These are phyloP conservation scores for Acholoe squamosa DNA, from an alignment of 2,888 invertebrate species.

Conservation along the genomic window DNA sequence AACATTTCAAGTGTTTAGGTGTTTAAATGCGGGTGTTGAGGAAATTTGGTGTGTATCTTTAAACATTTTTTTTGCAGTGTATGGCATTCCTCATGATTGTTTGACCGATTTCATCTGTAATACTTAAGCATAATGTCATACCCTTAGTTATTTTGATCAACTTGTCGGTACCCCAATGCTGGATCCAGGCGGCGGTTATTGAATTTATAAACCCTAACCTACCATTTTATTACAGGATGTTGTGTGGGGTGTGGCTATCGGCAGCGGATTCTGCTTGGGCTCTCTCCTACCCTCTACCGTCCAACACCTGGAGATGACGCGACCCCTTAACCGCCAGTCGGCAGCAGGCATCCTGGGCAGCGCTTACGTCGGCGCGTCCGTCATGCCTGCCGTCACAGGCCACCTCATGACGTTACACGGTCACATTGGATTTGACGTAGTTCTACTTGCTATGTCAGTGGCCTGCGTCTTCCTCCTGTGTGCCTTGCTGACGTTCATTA, in stretches of 20 bases:
- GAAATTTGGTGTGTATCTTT: too few species aligned
- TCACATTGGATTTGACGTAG: not conserved
- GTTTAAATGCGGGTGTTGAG: too few species aligned
- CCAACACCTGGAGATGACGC: not conserved
- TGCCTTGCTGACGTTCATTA: not conserved
- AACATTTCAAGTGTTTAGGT: too few species aligned
- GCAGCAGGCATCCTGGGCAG: not conserved
- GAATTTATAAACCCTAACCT: too few species aligned
- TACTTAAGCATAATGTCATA: not conserved
- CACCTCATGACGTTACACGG: not conserved
- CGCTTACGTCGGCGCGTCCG: not conserved
- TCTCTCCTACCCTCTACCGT: not conserved
- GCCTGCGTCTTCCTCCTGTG: conserved; percentile 11
- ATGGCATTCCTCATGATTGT: too few species aligned
- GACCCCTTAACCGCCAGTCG: not conserved
- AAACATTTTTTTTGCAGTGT: too few species aligned
- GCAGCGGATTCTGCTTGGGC: not conserved
- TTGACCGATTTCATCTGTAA: too few species aligned
- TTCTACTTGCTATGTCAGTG: not conserved
- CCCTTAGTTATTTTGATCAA: not conserved
- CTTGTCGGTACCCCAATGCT: too few species aligned
- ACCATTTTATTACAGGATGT: not conserved
- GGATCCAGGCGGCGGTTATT: too few species aligned
- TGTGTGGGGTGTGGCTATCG: not conserved
- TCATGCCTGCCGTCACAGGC: not conserved